Evolutionary conservation across 2,888 invertebrate species (phyloP), one percentile per base, ranked within the genome.

Genomic region (Notodonta dromedarius): DNA sequence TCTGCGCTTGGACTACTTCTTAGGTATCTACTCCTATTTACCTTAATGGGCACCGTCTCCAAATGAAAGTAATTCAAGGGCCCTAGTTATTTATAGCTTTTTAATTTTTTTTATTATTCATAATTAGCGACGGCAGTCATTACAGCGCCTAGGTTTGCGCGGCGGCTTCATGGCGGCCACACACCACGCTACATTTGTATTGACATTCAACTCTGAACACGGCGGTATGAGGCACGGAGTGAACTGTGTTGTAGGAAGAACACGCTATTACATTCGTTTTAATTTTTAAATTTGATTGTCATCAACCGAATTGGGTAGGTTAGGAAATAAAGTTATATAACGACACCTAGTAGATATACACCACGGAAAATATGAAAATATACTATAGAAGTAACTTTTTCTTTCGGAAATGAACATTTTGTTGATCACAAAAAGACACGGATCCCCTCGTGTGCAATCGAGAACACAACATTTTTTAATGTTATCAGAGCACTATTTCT

Each of bases 401-500:
- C 13, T 46, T n/a, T n/a, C 46, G 5, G 11, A 12, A 42, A 42
- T 42, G 4, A 8, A 40, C 0, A 44, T n/a, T 46, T 46, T n/a
- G n/a, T 46, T 46, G 4, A n/a, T 46, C 46, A 46, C 13, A 46
- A 13, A 46, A 13, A n/a, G 5, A 5, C n/a, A 46, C n/a, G 4
- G n/a, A 5, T 46, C 3, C 14, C 3, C 46, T 35, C 5, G 24
- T 32, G 24, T n/a, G 14, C n/a, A 59, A 63, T 63, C 62, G 54
- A 54, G 46, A 60, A 62, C 59, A 60, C 60, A 65, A 62, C 7
- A 65, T 73, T 67, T 59, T 66, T 62, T 66, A 65, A 76, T 69
- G 69, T 66, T 72, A 71, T 71, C 65, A 69, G 76, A 66, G 62
- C 58, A 53, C 59, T 66, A 57, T 66, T 71, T 70, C 73, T 70